phyloP scores from a whole-genome alignment of 2,888 invertebrate genomes.

The Leptinotarsa haldemani region DNA sequence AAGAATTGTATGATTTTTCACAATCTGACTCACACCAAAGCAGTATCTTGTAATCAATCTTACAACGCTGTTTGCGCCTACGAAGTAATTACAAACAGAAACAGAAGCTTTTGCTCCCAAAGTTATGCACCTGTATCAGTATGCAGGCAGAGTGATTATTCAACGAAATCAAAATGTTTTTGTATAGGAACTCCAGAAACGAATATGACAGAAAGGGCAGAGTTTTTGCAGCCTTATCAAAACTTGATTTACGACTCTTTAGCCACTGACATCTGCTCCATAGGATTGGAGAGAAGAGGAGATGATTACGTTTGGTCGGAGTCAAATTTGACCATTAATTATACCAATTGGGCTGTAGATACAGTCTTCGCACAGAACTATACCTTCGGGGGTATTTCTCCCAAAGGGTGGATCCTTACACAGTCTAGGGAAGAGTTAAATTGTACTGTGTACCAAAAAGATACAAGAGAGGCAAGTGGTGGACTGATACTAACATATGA shows the following conservation, averaged over 20 bases:
- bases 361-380: constrained; percentile 36
- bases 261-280: constrained; percentile 45
- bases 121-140: constrained; percentile 15
- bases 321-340: constrained; percentile 40
- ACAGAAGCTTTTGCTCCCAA: constrained; percentile 46
- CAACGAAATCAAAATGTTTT: constrained; percentile 50
- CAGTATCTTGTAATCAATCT: constrained; percentile 49
- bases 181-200: constrained; percentile 40
- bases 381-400: constrained; percentile 42
- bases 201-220: constrained; percentile 38
- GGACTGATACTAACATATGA: constrained; percentile 32
- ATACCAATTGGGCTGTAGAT: constrained; percentile 45
- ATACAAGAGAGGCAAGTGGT: background rate
- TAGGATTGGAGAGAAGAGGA: constrained; percentile 45
- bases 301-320: constrained; percentile 44
- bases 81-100: constrained; percentile 32
- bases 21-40: constrained; percentile 43
- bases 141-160: constrained; percentile 50
- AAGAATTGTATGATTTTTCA: constrained; percentile 53
- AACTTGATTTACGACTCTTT: constrained; percentile 47
- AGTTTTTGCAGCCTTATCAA: constrained; percentile 52
- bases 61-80: constrained; percentile 53
- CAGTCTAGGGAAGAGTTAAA: constrained; percentile 28
- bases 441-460: constrained; percentile 43
- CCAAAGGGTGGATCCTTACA: constrained; percentile 45